Percentiles rank a stretch among this genome's conserved stretches.
Evolutionary conservation across 2,113 vertebrate species (phyloP).

Genomic region (Catagonus wagneri): DNA sequence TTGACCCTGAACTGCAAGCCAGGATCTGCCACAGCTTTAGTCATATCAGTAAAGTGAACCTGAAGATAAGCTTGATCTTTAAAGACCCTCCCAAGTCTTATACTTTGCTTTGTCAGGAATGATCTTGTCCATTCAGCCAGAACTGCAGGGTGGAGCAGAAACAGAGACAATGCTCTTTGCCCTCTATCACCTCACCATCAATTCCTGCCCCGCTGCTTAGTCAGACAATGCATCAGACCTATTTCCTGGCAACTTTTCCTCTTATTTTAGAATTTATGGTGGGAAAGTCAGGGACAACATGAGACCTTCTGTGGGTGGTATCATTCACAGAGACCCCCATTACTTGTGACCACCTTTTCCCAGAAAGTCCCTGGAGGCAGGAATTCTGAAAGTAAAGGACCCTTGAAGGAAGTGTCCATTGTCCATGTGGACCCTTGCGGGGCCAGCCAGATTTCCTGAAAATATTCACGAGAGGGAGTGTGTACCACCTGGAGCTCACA

Average conservation of each 20-base stretch:
- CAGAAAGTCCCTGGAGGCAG: neutral
- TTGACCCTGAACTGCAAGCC: neutral
- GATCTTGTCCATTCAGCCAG: neutral
- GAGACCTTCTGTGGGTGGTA: neutral
- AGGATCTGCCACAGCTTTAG: neutral
- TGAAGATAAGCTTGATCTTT: slow-evolving; percentile 20
- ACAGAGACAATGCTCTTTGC: neutral
- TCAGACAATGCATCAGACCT: neutral
- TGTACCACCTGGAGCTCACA: neutral
- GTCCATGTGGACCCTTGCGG: neutral
- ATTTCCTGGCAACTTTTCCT: slow-evolving; percentile 62
- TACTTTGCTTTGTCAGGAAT: neutral
- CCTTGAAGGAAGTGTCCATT: neutral
- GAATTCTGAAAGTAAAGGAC: neutral
- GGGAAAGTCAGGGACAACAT: neutral
- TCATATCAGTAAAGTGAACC: neutral
- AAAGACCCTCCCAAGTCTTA: neutral
- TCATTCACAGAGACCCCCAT: neutral
- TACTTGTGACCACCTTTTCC: slow-evolving; percentile 22
- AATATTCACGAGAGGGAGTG: neutral
- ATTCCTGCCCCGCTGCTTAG: slow-evolving; percentile 24
- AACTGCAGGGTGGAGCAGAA: slow-evolving; percentile 37
- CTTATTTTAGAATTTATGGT: neutral
- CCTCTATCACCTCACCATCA: neutral
- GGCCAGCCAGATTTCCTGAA: neutral